phyloP scores from a whole-genome alignment of 2,888 invertebrate genomes.

The Eupelmus urozonus region DNA sequence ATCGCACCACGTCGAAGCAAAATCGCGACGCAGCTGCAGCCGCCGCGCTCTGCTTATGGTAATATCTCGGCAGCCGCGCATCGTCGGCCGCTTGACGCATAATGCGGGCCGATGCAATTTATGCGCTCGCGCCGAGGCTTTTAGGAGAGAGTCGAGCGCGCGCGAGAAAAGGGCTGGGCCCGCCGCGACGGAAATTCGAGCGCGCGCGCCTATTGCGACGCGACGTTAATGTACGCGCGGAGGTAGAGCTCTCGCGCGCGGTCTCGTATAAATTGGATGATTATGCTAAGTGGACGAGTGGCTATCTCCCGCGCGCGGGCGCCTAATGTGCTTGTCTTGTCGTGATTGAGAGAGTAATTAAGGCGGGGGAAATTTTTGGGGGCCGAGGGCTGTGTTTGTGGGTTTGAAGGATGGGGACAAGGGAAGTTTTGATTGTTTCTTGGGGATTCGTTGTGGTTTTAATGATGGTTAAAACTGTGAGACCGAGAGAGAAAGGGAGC shows the following conservation, averaged over 20 bases:
- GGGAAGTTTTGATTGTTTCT: too few species aligned
- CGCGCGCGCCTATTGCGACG: not conserved
- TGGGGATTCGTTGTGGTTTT: too few species aligned
- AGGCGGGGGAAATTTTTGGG: not conserved
- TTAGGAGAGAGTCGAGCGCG: not conserved
- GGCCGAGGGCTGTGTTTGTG: too few species aligned
- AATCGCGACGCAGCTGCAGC: not conserved
- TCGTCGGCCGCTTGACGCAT: not conserved
- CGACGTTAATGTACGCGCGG: not conserved
- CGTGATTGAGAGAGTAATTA: not conserved
- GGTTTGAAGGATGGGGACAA: too few species aligned
- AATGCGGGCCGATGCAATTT: slow-evolving; percentile 12
- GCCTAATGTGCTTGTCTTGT: too few species aligned
- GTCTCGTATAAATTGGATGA: slow-evolving; percentile 39
- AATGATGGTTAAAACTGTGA: too few species aligned
- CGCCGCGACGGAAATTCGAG: not conserved
- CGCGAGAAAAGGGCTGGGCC: slow-evolving; percentile 1
- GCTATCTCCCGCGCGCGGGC: not conserved
- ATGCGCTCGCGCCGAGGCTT: not conserved
- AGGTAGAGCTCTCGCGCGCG: not conserved
- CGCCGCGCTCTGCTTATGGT: slow-evolving; percentile 19
- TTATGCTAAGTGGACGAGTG: slow-evolving; percentile 16
- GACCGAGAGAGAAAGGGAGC: too few species aligned
- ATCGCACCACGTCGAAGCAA: not conserved
- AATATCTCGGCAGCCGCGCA: slow-evolving; percentile 18